Conservation (phyloP, 2,797 vertebrate species). For the Manis pentadactyla region DNA sequence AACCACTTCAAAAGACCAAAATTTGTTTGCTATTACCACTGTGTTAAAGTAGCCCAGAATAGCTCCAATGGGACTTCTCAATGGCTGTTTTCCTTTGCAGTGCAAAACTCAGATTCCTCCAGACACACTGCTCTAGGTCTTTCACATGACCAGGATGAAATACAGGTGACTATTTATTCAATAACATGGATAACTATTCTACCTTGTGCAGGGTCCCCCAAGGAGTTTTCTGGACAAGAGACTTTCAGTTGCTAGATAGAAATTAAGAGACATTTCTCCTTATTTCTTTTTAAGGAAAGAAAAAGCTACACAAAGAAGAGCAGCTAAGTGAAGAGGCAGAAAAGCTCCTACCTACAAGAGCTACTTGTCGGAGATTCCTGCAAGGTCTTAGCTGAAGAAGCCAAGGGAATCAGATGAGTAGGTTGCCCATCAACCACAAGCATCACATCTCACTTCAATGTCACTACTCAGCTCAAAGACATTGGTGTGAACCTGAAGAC, state of each 20-base stretch:
- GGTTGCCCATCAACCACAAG: neutral
- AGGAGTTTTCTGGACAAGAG: neutral
- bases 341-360: neutral
- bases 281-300: conserved; percentile 32
- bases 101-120: conserved; percentile 20
- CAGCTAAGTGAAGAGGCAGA: neutral
- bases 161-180: neutral
- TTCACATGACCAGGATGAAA: neutral
- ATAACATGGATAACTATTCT: neutral
- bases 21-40: neutral
- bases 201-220: neutral
- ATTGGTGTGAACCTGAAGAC: neutral
- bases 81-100: conserved; percentile 36
- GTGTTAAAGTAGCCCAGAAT: conserved; percentile 8
- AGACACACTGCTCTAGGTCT: conserved; percentile 29
- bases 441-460: neutral
- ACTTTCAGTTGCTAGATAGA: neutral
- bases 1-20: conserved; percentile 61
- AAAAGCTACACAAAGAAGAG: neutral
- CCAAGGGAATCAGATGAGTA: neutral
- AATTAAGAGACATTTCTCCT: conserved; percentile 17
- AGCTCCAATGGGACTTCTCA: conserved; percentile 4
- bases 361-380: neutral
- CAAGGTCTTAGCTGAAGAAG: neutral
- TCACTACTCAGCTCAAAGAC: neutral